Percentiles rank a stretch among this genome's conserved stretches.
Evolutionary conservation across 2,797 vertebrate genomes (phyloP).

Genomic region (Gymnoscopelus microlampas): DNA sequence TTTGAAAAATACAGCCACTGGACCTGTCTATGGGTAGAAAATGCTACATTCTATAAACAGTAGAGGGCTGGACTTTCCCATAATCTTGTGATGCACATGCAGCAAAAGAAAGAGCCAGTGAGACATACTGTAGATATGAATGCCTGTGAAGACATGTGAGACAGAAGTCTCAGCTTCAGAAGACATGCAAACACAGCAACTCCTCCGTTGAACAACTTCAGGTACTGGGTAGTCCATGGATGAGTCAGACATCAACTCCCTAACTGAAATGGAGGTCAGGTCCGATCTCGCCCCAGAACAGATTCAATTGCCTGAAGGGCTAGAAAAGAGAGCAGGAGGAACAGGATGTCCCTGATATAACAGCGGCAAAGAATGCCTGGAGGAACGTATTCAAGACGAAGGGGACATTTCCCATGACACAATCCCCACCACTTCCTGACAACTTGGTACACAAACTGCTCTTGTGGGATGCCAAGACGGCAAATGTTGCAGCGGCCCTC

Average conservation of each 20-base stretch:
- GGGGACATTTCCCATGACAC: conserved; percentile 74
- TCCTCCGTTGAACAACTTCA: conserved; percentile 31
- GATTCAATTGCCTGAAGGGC: conserved; percentile 17
- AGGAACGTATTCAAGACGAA: conserved; percentile 32
- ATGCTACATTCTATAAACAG: no score
- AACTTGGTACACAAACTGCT: conserved; percentile 59
- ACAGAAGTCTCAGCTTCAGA: conserved; percentile 42
- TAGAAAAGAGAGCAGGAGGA: conserved; percentile 30
- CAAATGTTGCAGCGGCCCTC: conserved; percentile 35
- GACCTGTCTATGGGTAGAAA: neutral
- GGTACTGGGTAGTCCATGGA: neutral
- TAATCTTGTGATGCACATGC: conserved; percentile 32
- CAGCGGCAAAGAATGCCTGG: conserved; percentile 49
- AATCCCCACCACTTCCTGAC: conserved; percentile 54
- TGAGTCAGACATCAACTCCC: conserved; percentile 6
- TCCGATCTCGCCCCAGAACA: conserved; percentile 35
- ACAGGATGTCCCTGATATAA: conserved; percentile 60
- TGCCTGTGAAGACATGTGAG: conserved; percentile 7
- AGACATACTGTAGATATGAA: conserved; percentile 45
- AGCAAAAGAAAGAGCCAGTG: neutral
- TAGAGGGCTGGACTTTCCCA: conserved; percentile 5
- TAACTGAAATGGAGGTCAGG: conserved; percentile 31
- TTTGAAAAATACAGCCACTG: neutral
- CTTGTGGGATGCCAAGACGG: conserved; percentile 30
- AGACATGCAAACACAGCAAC: conserved; percentile 13